Evolutionary conservation across 1,140 invertebrate genomes (phyloP), one percentile per base, ranked within the genome.

Genomic region (Ceratosolen fusciceps): DNA sequence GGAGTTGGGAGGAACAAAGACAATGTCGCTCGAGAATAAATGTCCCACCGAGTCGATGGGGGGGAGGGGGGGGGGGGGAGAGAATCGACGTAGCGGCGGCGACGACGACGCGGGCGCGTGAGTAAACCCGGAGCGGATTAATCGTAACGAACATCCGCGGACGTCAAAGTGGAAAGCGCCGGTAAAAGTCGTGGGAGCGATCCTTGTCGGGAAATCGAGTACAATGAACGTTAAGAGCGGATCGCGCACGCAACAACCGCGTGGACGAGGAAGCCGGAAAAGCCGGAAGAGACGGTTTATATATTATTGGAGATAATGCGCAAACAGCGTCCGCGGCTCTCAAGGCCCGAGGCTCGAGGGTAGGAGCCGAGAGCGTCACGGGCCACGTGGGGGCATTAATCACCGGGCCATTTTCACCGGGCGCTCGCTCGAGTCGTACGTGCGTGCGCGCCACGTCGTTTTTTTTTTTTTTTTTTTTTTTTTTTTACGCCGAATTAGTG

Each of bases 361-460:
- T 72, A 68, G 82, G 77, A 84, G 73, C 37, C 80, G 62, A 29
- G 60, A 31, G 29, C 77, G 71, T 79, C 70, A 79, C 76, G 70
- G 31, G 77, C 24, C 10, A 8, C 26, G 49, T 26, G 47, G 34
- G 21, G 34, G 21, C 62, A 79, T 74, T 74, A 74, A 74, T 74
- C 62, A 79, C 24, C 62, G 24, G 9, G 24, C 31, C 29, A n/a
- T 49, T 73, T 73, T 73, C 77, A 43, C 77, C 68, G 31, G 74
- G 14, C 14, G 43, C 21, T 14, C n/a, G n/a, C n/a, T n/a, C n/a
- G n/a, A n/a, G 24, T 24, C 21, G n/a, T 31, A 49, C 62, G 31
- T 58, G 37, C 24, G 43, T 31, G n/a, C 26, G 34, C 24, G n/a
- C n/a, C n/a, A n/a, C n/a, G n/a, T n/a, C n/a, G n/a, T n/a, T n/a